These are phyloP conservation scores for Paragorgia papillata DNA, from an alignment of 92 coral and sea anemone species.

Conservation along the genomic window DNA sequence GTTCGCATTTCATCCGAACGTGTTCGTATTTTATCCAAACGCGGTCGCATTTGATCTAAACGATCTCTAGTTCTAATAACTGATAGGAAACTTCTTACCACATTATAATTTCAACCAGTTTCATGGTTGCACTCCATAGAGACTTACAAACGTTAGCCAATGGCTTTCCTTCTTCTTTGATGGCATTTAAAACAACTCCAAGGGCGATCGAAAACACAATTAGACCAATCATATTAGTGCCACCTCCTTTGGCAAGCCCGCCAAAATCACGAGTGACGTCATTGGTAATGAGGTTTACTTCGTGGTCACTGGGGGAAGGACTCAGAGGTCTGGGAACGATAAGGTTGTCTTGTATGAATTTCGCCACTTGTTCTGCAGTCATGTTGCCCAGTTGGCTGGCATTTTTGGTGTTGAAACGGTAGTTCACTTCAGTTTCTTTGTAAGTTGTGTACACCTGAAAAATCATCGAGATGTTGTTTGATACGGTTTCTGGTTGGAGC, in stretches of 20 bases:
- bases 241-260: background rate
- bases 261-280: background rate
- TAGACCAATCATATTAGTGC: constrained; percentile 16
- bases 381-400: background rate
- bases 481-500: too few relatives aligned
- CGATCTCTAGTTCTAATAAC: too few relatives aligned
- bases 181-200: background rate
- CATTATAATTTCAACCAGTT: constrained; percentile 1
- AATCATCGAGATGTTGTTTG: background rate
- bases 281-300: background rate
- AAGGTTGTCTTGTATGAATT: background rate
- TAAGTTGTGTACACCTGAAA: background rate
- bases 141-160: constrained; percentile 5
- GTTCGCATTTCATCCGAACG: too few relatives aligned
- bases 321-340: background rate
- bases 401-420: background rate
- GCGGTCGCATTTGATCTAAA: too few relatives aligned
- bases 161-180: constrained; percentile 14
- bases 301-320: background rate
- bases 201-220: constrained; percentile 11
- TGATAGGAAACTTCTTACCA: too few relatives aligned
- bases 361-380: background rate
- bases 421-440: background rate
- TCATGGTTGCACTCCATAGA: constrained; percentile 7
- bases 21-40: too few relatives aligned